Percentiles rank a stretch among this genome's conserved stretches.
These are phyloP conservation scores for Fopius arisanus DNA, from an alignment of 1,140 invertebrate genomes.

Conservation along the genomic window DNA sequence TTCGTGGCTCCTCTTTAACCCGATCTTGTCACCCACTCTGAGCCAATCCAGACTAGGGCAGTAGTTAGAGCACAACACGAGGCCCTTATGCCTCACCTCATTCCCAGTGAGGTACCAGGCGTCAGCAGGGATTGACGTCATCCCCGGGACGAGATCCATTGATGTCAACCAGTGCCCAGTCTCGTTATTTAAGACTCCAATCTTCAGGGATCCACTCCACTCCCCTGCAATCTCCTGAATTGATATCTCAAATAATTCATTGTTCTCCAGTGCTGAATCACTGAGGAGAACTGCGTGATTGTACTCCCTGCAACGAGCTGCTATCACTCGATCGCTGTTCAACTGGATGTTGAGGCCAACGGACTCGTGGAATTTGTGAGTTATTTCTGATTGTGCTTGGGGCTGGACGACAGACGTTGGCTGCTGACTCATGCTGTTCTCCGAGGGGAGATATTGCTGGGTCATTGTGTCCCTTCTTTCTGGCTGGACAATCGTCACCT, in stretches of 20 bases:
- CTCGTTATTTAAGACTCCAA: slow-evolving; percentile 71
- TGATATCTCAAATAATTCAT: slow-evolving; percentile 78
- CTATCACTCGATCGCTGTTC: slow-evolving; percentile 73
- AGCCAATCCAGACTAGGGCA: slow-evolving; percentile 83
- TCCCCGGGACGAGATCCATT: slow-evolving; percentile 71
- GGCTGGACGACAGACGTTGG: slow-evolving; percentile 61
- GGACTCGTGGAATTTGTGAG: slow-evolving; percentile 71
- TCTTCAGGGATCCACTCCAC: slow-evolving; percentile 78
- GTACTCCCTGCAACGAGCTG: slow-evolving; percentile 71
- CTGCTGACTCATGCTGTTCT: slow-evolving; percentile 62
- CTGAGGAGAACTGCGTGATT: slow-evolving; percentile 79
- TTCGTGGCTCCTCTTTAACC: slow-evolving; percentile 71
- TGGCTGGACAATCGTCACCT: slow-evolving; percentile 66
- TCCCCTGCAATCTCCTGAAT: slow-evolving; percentile 70
- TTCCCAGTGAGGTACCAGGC: slow-evolving; percentile 75
- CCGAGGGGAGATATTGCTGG: slow-evolving; percentile 60
- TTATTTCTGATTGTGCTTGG: slow-evolving; percentile 55
- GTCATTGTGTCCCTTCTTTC: slow-evolving; percentile 58
- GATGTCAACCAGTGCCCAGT: slow-evolving; percentile 68
- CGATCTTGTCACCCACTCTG: slow-evolving; percentile 76
- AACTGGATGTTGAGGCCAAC: slow-evolving; percentile 78
- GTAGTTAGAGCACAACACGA: slow-evolving; percentile 69
- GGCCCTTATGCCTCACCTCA: slow-evolving; percentile 71
- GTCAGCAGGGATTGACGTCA: slow-evolving; percentile 68
- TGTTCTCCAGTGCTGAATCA: slow-evolving; percentile 74